These are phyloP conservation scores for Mesitornis unicolor DNA, from an alignment of 2,113 vertebrate species.

Conservation along the genomic window DNA sequence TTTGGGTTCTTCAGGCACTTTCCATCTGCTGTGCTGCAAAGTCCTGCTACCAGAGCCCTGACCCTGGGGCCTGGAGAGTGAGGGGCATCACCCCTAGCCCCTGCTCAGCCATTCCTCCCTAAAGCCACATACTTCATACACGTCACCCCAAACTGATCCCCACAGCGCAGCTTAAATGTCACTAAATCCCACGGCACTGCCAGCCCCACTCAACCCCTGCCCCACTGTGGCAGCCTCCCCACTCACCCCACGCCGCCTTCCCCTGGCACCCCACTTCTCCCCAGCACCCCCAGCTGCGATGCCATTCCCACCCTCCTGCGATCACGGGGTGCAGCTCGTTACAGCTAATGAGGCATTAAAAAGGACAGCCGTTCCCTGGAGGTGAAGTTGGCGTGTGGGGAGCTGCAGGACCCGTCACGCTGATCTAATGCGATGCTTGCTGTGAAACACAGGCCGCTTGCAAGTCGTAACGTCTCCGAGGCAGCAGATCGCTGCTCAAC, in stretches of 20 bases:
- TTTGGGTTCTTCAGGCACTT: not conserved
- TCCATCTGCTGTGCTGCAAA: fast-evolving
- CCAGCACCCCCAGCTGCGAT: not conserved
- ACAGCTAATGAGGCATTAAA: conserved; percentile 9
- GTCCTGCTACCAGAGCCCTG: not conserved
- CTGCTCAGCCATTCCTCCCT: not conserved
- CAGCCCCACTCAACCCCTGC: not conserved
- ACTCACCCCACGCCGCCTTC: not conserved
- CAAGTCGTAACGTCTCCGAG: not conserved
- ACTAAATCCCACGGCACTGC: too few relatives aligned
- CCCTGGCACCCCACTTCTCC: not conserved
- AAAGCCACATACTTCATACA: not conserved
- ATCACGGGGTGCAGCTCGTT: not conserved
- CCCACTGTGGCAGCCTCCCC: not conserved
- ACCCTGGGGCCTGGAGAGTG: not conserved
- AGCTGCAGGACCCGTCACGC: not conserved
- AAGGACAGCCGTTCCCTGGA: conserved; percentile 16
- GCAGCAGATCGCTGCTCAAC: not conserved
- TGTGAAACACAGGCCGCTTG: not conserved
- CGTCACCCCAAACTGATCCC: fast-evolving
- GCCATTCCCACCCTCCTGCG: not conserved
- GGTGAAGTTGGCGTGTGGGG: not conserved
- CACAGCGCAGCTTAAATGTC: not conserved
- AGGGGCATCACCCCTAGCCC: not conserved
- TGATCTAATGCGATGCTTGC: not conserved